Base-by-base conservation (phyloP, 2,888 invertebrate species). In the Chaetogeoica ovagalla region DNA sequence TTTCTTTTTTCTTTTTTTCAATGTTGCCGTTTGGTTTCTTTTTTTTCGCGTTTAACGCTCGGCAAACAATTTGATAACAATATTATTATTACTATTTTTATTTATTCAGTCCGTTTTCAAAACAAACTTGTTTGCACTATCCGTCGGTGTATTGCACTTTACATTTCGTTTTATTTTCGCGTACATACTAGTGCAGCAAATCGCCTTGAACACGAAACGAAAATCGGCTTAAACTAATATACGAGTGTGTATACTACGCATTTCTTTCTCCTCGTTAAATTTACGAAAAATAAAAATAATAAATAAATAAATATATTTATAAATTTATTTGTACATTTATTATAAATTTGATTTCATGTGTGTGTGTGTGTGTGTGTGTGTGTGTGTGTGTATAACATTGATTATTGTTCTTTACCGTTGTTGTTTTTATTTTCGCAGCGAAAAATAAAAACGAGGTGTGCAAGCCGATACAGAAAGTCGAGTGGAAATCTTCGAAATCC, bases 401-500 rank as follows among this genome's bases (percentile, higher is more conserved):
- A 17, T 52, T 52, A 55, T 19, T 55, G 19, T 55, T 55, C 6
- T 55, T 55, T 55, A 55, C 55, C 19, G 11, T 39, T 39, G 39
- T 79, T 30, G 52, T 55, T 82, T 84, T 83, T 83, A 84, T 83
- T 83, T 84, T 90, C 90, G 83, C 89, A 95, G 95, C 94, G 83
- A 96, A 96, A 91, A 90, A 92, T 84, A 94, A 92, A 85, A 96
- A 95, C 88, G 96, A 97, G 84, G 91, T 94, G 76, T 97, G 97
- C 88, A 96, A 96, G 89, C 91, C 96, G 81, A 98, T 98, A 86
- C 92, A 92, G 86, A 96, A 96, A 89, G 93, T 98, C 83, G 97
- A 97, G 87, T 97, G 98, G 95, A 96, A 95, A 88, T 92, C 94
- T 82, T 91, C 92, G 84, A 92, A 89, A 89, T 91, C 91, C 85